Evolutionary conservation across 2,113 vertebrate genomes (phyloP).

Genomic region (Mirounga angustirostris): DNA sequence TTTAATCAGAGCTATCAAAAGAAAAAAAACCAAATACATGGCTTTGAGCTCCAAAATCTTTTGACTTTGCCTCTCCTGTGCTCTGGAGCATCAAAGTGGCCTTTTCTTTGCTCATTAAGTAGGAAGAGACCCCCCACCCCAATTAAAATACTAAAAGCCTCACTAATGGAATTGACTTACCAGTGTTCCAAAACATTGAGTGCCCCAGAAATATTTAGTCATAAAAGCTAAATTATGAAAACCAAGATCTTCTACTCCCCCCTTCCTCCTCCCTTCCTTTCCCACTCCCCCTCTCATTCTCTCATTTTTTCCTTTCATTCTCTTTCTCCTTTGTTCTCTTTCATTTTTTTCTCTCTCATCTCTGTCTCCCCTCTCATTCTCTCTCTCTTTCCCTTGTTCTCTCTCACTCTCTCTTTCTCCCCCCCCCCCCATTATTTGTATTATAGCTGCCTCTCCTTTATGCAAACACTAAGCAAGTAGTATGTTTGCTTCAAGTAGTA

Average conservation of each 20-base stretch:
- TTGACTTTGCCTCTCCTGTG: conserved; percentile 33
- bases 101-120: conserved; percentile 59
- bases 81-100: conserved; percentile 49
- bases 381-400: neutral
- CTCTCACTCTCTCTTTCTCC: neutral
- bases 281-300: neutral
- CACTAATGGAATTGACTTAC: conserved; percentile 60
- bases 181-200: conserved; percentile 60
- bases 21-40: conserved; percentile 24
- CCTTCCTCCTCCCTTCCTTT: neutral
- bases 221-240: conserved; percentile 57
- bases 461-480: conserved; percentile 58
- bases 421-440: conserved; percentile 35
- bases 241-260: neutral
- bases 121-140: neutral
- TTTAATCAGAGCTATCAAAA: conserved; percentile 64
- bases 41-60: conserved; percentile 34
- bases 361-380: neutral
- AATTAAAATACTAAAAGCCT: conserved; percentile 67
- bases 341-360: neutral
- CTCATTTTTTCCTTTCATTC: neutral
- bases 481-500: conserved; percentile 58
- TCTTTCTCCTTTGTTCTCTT: neutral
- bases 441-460: conserved; percentile 66
- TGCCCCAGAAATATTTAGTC: conserved; percentile 47